Percentiles rank a stretch among this genome's conserved stretches.
phyloP scores from a whole-genome alignment of 2,113 vertebrate species.

The Hippocampus guttulatus region DNA sequence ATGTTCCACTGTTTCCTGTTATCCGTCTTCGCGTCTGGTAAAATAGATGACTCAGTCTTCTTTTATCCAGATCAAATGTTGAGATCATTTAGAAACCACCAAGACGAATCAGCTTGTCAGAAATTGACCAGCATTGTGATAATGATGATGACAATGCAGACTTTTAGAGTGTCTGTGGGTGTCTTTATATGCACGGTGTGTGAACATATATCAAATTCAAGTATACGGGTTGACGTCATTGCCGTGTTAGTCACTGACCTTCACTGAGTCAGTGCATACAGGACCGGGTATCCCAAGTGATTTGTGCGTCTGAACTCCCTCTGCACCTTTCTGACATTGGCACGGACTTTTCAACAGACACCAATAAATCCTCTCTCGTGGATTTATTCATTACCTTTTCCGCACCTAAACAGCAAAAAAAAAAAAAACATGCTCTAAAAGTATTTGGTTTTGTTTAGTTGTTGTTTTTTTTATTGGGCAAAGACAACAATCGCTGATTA shows the following conservation, averaged over 20 bases:
- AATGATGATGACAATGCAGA: neutral
- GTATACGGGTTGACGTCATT: conserved; percentile 29
- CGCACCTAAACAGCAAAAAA: neutral
- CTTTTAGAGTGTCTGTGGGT: neutral
- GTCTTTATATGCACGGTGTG: neutral
- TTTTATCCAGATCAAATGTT: conserved; percentile 21
- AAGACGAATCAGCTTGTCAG: neutral
- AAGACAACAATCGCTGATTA: too few relatives aligned
- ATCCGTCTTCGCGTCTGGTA: conserved; percentile 10
- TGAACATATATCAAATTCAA: conserved; percentile 24
- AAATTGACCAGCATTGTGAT: neutral
- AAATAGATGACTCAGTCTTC: conserved; percentile 17
- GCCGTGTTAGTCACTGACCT: conserved; percentile 18
- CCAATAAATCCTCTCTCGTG: neutral
- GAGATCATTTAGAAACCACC: conserved; percentile 7
- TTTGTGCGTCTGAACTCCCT: neutral
- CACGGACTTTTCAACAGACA: neutral
- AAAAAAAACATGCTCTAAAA: neutral
- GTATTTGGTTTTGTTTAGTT: neutral
- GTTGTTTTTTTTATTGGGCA: too few relatives aligned
- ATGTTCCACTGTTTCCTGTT: conserved; percentile 44
- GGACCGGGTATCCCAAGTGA: neutral
- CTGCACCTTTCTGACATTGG: neutral
- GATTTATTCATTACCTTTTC: neutral
- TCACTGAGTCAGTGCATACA: conserved; percentile 9